Evolutionary conservation across 2,888 invertebrate species (phyloP).

Genomic region (Pemphredon lugubris): DNA sequence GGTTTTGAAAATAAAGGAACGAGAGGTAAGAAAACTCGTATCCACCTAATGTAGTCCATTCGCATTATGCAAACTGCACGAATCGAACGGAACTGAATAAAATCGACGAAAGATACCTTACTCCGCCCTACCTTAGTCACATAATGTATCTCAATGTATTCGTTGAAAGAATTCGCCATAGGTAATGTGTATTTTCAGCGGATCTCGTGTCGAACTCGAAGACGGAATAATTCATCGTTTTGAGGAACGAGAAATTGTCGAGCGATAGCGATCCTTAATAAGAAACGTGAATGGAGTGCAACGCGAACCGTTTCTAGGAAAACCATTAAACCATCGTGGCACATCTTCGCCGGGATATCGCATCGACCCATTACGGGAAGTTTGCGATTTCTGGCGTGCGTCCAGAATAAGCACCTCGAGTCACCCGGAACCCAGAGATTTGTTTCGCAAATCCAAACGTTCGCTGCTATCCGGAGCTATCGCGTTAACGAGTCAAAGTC

Average conservation of each 20-base stretch:
- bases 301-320: too few species aligned
- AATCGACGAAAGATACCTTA: constrained; percentile 51
- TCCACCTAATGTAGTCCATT: constrained; percentile 51
- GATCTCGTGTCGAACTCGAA: constrained; percentile 39
- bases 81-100: constrained; percentile 54
- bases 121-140: constrained; percentile 36
- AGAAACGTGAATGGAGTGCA: neutral
- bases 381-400: too few species aligned
- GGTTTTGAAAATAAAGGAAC: too few species aligned
- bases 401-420: too few species aligned
- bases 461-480: too few species aligned
- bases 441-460: too few species aligned
- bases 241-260: constrained; percentile 16
- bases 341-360: too few species aligned
- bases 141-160: constrained; percentile 51
- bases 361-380: too few species aligned
- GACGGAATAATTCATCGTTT: constrained; percentile 45
- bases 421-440: too few species aligned
- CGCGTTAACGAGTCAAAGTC: too few species aligned
- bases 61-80: constrained; percentile 56
- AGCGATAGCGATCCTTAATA: neutral
- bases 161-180: constrained; percentile 34
- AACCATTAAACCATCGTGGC: too few species aligned
- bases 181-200: constrained; percentile 33
- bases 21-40: neutral